These are phyloP conservation scores for Phylloscopus trochiloides DNA, from an alignment of 2,113 vertebrate genomes.

Conservation along the genomic window DNA sequence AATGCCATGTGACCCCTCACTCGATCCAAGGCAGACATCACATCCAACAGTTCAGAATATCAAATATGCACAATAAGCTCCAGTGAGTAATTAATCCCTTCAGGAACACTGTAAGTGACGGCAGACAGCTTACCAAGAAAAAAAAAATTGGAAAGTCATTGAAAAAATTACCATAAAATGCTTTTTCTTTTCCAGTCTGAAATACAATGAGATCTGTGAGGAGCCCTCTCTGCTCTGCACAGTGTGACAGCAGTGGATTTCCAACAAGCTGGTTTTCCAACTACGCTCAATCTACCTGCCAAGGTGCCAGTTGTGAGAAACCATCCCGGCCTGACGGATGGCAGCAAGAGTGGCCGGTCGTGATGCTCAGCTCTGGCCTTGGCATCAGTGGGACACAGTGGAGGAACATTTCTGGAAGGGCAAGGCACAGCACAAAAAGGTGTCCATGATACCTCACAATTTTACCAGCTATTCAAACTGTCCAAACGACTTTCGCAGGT, in stretches of 20 bases:
- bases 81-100: conserved; percentile 45
- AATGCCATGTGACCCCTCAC: background rate
- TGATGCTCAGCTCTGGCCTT: fast-evolving
- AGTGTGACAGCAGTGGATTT: background rate
- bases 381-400: fast-evolving
- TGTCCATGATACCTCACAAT: fast-evolving
- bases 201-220: background rate
- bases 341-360: fast-evolving
- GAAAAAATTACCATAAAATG: conserved; percentile 28
- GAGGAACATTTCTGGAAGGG: background rate
- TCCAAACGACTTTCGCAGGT: fast-evolving
- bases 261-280: background rate
- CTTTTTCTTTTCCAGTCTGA: background rate
- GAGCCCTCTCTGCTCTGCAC: background rate
- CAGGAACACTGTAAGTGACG: conserved; percentile 46
- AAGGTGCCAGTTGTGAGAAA: background rate
- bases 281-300: background rate
- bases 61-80: conserved; percentile 26
- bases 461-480: fast-evolving
- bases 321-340: fast-evolving
- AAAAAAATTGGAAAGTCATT: conserved; percentile 33
- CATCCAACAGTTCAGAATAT: conserved; percentile 25
- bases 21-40: background rate
- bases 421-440: background rate
- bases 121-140: conserved; percentile 49